These are phyloP conservation scores for Ptychobarbus kaznakovi DNA, from an alignment of 2,797 vertebrate species.

Conservation along the genomic window DNA sequence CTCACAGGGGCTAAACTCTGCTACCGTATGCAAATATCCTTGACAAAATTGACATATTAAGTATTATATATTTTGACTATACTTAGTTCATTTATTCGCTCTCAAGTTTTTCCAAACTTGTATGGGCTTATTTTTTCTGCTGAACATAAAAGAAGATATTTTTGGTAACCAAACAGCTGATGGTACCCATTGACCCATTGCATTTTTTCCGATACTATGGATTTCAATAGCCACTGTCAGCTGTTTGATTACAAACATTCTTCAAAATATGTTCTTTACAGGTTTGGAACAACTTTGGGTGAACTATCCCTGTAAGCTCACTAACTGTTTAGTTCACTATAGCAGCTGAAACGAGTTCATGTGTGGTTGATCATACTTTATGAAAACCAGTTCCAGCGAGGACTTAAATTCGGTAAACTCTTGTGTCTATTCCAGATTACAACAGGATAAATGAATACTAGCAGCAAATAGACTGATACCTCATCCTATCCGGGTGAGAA, in stretches of 20 bases:
- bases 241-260: background rate
- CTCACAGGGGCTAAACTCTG: background rate
- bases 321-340: background rate
- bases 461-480: conserved; percentile 73
- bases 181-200: background rate
- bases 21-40: background rate
- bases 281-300: background rate
- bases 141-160: background rate
- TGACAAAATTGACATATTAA: background rate
- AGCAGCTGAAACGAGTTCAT: background rate
- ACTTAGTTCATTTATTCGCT: background rate
- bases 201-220: background rate
- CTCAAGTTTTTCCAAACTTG: background rate
- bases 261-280: background rate
- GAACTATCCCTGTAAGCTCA: background rate
- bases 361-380: conserved; percentile 2
- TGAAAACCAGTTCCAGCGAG: conserved; percentile 43
- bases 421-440: conserved; percentile 43
- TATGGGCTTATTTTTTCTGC: background rate
- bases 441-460: conserved; percentile 70
- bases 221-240: background rate
- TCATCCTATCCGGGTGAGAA: conserved; percentile 66
- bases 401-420: conserved; percentile 41
- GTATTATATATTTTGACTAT: background rate
- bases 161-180: background rate